These are phyloP conservation scores for roundworm (Caenorhabditis elegans) DNA, from an alignment of 1,140 invertebrate genomes.

Conservation along the genomic window DNA sequence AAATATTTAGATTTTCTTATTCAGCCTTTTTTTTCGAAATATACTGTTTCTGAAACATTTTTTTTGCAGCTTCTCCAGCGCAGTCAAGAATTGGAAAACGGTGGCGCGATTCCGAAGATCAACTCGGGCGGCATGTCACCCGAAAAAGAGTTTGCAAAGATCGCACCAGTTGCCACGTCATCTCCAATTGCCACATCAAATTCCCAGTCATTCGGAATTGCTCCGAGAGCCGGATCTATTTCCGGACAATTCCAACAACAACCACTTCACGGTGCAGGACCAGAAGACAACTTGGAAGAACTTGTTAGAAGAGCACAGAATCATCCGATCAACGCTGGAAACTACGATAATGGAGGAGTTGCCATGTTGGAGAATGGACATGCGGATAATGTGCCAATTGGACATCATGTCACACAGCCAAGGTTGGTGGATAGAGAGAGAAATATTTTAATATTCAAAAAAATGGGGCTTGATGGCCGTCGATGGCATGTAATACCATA, in stretches of 20 bases:
- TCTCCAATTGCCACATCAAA: conserved; percentile 23
- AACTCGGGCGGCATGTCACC: conserved; percentile 12
- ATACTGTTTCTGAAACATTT: too few species aligned
- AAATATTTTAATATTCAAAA: neutral
- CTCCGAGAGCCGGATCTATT: neutral
- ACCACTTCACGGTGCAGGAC: neutral
- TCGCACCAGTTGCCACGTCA: conserved; percentile 33
- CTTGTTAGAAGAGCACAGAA: conserved; percentile 59
- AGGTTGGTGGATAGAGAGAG: conserved; percentile 49
- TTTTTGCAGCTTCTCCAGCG: conserved; percentile 32
- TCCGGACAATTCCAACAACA: conserved; percentile 2
- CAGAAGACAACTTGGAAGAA: conserved; percentile 62
- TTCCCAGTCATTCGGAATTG: neutral
- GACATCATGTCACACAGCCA: conserved; percentile 57
- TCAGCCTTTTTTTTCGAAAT: neutral
- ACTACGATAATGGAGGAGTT: conserved; percentile 57
- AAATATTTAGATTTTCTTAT: neutral
- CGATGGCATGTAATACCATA: too few species aligned
- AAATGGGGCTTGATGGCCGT: neutral
- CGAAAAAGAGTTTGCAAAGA: conserved; percentile 6
- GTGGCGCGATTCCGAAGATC: neutral
- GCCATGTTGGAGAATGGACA: conserved; percentile 55
- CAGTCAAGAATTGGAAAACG: conserved; percentile 34
- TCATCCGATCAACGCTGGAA: conserved; percentile 51
- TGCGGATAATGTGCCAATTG: conserved; percentile 60